Percentiles rank a stretch among this genome's conserved stretches.
phyloP scores from a whole-genome alignment of 2,113 vertebrate species.

The Bucco capensis region DNA sequence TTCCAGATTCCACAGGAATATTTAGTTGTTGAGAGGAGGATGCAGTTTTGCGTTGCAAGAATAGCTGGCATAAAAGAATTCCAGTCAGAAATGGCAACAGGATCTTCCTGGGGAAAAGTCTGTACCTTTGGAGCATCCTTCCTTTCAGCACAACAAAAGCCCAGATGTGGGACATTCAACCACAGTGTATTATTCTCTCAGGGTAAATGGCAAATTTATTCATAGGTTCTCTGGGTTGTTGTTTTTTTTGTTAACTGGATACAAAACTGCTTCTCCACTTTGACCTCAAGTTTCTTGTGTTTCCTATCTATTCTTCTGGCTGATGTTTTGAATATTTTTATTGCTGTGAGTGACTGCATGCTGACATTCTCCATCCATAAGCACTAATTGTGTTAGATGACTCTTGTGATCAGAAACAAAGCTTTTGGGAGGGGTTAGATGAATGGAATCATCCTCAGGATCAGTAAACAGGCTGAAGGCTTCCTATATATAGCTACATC shows the following conservation, averaged over 20 bases:
- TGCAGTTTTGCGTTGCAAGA: neutral
- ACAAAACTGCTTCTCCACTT: neutral
- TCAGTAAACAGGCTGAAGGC: constrained; percentile 49
- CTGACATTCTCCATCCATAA: constrained; percentile 68
- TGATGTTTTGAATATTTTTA: constrained; percentile 56
- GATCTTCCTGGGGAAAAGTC: constrained; percentile 53
- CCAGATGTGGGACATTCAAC: constrained; percentile 19
- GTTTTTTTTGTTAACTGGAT: neutral
- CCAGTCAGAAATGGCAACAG: constrained; percentile 36
- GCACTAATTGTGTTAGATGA: constrained; percentile 64
- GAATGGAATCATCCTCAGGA: constrained; percentile 56
- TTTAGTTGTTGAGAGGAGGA: neutral
- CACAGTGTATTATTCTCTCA: neutral
- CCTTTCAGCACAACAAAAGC: constrained; percentile 31
- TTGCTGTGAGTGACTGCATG: constrained; percentile 51
- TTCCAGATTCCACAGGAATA: constrained; percentile 8
- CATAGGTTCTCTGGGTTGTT: neutral
- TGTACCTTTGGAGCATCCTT: constrained; percentile 1
- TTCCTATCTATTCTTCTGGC: constrained; percentile 13
- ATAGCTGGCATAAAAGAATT: constrained; percentile 19
- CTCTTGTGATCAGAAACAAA: constrained; percentile 61
- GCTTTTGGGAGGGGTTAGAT: constrained; percentile 50
- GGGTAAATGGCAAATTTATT: constrained; percentile 15
- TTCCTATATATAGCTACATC: constrained; percentile 37
- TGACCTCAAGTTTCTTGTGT: constrained; percentile 17